Conservation (phyloP, 2,888 invertebrate species). For the Tenthredo mesomela region DNA sequence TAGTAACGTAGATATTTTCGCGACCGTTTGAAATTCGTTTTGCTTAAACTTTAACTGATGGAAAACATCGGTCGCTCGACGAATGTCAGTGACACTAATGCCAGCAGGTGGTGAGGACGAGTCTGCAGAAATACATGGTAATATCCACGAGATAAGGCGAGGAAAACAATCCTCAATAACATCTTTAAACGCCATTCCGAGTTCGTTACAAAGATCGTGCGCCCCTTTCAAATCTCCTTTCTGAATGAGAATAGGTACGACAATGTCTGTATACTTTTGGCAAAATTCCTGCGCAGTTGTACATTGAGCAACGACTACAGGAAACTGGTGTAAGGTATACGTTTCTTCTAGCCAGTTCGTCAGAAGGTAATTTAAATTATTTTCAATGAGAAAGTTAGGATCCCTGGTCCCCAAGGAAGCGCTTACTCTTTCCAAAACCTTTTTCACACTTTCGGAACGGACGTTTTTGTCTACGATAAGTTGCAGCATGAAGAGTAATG, state of each 20-base stretch:
- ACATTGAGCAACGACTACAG: constrained; percentile 77
- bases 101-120: constrained; percentile 60
- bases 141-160: constrained; percentile 64
- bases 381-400: constrained; percentile 70
- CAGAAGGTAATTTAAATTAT: constrained; percentile 79
- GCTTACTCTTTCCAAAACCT: constrained; percentile 77
- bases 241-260: constrained; percentile 77
- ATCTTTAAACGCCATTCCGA: constrained; percentile 65
- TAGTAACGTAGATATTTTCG: constrained; percentile 67
- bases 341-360: constrained; percentile 79
- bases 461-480: constrained; percentile 80
- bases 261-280: constrained; percentile 72
- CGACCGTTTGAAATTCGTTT: constrained; percentile 65
- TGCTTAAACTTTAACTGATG: constrained; percentile 65
- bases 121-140: constrained; percentile 57
- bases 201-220: constrained; percentile 66
- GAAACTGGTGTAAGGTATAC: constrained; percentile 77
- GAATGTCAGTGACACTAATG: constrained; percentile 60
- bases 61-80: constrained; percentile 63
- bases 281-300: constrained; percentile 76
- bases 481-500: constrained; percentile 80
- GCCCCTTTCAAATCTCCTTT: constrained; percentile 69
- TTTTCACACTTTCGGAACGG: constrained; percentile 76
- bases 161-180: constrained; percentile 70
- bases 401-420: constrained; percentile 62